A percentile compares a stretch with the other conserved stretches of the same genome.
phyloP scores from a whole-genome alignment of 2,113 vertebrate genomes.

The Phoxinus phoxinus region DNA sequence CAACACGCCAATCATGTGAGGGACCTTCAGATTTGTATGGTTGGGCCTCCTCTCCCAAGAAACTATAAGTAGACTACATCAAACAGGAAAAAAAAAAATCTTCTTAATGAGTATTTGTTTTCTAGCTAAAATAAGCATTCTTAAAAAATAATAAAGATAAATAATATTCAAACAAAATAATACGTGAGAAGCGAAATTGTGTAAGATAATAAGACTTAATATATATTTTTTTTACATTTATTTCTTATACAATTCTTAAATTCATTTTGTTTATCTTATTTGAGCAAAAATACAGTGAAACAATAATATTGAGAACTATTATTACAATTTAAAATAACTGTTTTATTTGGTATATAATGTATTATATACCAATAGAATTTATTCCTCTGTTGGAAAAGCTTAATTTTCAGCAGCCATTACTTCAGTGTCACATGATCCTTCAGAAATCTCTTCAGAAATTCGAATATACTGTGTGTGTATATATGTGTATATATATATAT shows the following conservation, averaged over 20 bases:
- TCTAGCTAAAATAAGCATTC: not conserved
- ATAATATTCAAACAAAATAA: not conserved
- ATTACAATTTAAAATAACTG: too few relatives aligned
- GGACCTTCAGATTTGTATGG: not conserved
- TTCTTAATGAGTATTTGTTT: not conserved
- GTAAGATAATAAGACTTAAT: not conserved
- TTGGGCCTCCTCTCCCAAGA: not conserved
- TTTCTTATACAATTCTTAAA: not conserved
- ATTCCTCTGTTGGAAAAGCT: too few relatives aligned
- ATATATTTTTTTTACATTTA: not conserved
- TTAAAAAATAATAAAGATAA: not conserved
- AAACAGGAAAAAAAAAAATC: not conserved
- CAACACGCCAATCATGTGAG: not conserved
- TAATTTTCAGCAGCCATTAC: too few relatives aligned
- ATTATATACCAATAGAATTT: too few relatives aligned
- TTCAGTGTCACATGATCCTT: not conserved
- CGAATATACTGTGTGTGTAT: too few relatives aligned
- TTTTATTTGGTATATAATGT: too few relatives aligned
- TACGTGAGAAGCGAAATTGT: not conserved
- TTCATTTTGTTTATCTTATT: too few relatives aligned
- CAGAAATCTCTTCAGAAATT: too few relatives aligned
- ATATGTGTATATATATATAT: too few relatives aligned
- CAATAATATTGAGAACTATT: not conserved
- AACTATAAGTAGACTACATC: not conserved
- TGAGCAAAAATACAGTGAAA: not conserved